A percentile compares a stretch with the other conserved stretches of the same genome.
Evolutionary conservation across 2,888 invertebrate genomes (phyloP).

Genomic region (Amiota minor): DNA sequence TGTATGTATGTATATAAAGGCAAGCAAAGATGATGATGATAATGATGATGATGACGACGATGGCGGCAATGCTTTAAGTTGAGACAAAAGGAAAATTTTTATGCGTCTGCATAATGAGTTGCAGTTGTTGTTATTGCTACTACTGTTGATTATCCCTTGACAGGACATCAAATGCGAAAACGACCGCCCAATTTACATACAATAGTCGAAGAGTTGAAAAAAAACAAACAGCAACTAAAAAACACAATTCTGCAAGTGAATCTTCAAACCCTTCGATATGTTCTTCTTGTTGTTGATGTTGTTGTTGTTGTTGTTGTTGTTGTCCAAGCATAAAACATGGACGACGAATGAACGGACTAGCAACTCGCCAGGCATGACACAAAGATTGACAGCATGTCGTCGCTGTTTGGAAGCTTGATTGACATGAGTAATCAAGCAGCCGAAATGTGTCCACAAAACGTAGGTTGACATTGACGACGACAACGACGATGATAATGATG

Average conservation of each 20-base stretch:
- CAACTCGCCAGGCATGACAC: constrained; percentile 61
- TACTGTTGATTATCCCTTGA: constrained; percentile 67
- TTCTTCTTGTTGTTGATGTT: background rate
- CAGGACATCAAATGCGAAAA: constrained; percentile 68
- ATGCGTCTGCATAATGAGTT: constrained; percentile 69
- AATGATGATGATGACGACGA: constrained; percentile 43
- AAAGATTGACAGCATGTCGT: constrained; percentile 73
- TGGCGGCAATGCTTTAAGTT: constrained; percentile 22
- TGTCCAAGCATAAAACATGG: background rate
- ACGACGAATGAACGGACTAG: constrained; percentile 11
- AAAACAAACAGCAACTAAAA: constrained; percentile 50
- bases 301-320: background rate
- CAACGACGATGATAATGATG: constrained; percentile 43
- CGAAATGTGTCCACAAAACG: constrained; percentile 70
- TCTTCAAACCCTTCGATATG: background rate
- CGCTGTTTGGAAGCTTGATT: constrained; percentile 71
- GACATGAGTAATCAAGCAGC: constrained; percentile 73
- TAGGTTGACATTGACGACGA: constrained; percentile 67
- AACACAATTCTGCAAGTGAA: background rate
- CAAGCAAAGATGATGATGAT: constrained; percentile 41
- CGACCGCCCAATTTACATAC: constrained; percentile 72
- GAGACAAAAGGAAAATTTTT: constrained; percentile 46
- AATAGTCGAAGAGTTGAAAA: constrained; percentile 48
- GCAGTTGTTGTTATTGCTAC: constrained; percentile 43
- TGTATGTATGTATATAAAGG: constrained; percentile 24